These are phyloP conservation scores for Aphidoletes aphidimyza DNA, from an alignment of 2,888 invertebrate species.

Conservation along the genomic window DNA sequence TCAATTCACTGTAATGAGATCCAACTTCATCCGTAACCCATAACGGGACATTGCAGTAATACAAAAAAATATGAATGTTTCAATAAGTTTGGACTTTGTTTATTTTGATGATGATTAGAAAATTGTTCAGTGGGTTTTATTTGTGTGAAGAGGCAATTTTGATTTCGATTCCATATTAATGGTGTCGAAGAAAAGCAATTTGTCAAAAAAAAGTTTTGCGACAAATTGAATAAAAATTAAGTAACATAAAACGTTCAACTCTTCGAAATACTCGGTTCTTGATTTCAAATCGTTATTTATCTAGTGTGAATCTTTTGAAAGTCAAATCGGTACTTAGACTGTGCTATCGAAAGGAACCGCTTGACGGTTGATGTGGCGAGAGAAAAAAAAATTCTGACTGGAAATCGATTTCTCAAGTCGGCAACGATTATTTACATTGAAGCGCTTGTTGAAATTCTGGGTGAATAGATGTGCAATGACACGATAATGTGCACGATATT, in stretches of 20 bases:
- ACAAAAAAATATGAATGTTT: too few relatives aligned
- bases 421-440: not conserved
- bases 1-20: too few relatives aligned
- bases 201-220: constrained; percentile 9
- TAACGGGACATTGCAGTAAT: too few relatives aligned
- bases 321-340: not conserved
- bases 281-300: not conserved
- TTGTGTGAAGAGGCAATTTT: not conserved
- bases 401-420: not conserved
- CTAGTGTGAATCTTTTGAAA: not conserved
- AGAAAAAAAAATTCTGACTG: not conserved
- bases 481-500: not conserved
- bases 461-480: constrained; percentile 7
- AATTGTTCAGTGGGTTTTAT: too few relatives aligned
- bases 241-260: not conserved
- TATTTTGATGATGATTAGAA: not conserved
- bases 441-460: not conserved
- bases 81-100: not conserved
- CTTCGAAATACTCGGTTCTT: too few relatives aligned
- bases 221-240: constrained; percentile 21
- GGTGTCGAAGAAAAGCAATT: not conserved
- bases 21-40: too few relatives aligned
- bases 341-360: too few relatives aligned
- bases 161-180: not conserved
- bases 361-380: too few relatives aligned